Evolutionary conservation across 2,888 invertebrate species (phyloP), one percentile per base, ranked within the genome.

Genomic region (Lumbricus terrestris): DNA sequence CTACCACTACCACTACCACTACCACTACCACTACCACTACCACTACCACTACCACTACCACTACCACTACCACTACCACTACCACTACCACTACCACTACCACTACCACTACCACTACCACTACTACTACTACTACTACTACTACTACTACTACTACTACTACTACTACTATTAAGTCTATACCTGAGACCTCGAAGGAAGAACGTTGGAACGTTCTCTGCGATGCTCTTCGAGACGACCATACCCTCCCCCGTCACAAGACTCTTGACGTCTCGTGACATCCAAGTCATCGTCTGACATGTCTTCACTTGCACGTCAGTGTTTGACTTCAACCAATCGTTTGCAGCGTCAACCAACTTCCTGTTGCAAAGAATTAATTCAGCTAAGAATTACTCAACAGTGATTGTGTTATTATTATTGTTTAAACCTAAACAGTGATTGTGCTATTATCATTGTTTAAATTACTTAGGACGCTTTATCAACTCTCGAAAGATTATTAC

Each of bases 221-320:
- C 37, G 54, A 90, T 89, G 47, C 89, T 89, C 82, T 90, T 91
- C 82, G 91, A 91, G 35, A 91, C 88, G 16, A 92, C 90, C 89
- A 92, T 91, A 38, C 90, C 88, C 29, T 91, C 91, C 35, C 91
- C 89, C 88, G 91, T 91, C 37, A 82, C 91, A 33, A 92, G 42
- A 37, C 42, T 35, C 54, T 85, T 90, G 82, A 69, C 88, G 83
- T 91, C 91, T 13, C 69, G 82, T 23, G 88, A 47, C 89, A 90
- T 90, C 92, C 92, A 92, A 89, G 91, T 91, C 47, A 92, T 88
- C 38, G 91, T 91, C 90, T 92, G 92, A 88, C 91, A 92, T 16
- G 90, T 90, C 83, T 91, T 91, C 35, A 92, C 82, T 35, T 82
- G 83, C 35, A 91, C 89, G 40, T 91, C 91, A 5, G 90, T 82